Evolutionary conservation across 1,140 invertebrate genomes (phyloP).

Genomic region (Temnothorax longispinosus): DNA sequence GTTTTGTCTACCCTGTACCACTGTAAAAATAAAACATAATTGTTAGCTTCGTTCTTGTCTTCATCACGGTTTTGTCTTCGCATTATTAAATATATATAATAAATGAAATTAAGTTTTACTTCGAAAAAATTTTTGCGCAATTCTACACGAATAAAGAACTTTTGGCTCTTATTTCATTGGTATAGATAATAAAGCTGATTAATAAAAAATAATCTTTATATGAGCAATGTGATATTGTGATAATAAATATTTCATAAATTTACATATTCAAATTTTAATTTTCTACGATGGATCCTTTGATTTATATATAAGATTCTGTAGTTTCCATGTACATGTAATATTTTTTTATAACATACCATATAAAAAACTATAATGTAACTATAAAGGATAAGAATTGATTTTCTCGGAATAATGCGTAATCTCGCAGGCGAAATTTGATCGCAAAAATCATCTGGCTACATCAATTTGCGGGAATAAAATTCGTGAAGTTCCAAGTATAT

Average conservation of each 20-base stretch:
- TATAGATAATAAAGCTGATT: background rate
- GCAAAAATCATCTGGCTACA: slow-evolving; percentile 44
- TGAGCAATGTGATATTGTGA: no score
- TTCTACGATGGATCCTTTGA: background rate
- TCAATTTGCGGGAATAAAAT: slow-evolving; percentile 62
- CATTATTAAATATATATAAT: background rate
- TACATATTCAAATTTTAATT: background rate
- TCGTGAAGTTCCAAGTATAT: slow-evolving; percentile 39
- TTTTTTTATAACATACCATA: background rate
- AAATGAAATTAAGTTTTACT: background rate
- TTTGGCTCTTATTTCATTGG: background rate
- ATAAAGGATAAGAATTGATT: slow-evolving; percentile 31
- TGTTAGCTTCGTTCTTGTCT: background rate
- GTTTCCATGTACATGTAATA: background rate
- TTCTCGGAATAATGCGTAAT: slow-evolving; percentile 24
- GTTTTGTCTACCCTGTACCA: slow-evolving; percentile 86
- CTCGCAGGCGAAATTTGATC: slow-evolving; percentile 5
- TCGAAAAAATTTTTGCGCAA: background rate
- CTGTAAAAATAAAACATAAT: slow-evolving; percentile 75
- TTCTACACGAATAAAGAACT: background rate
- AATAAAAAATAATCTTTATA: background rate
- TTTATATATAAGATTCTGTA: background rate
- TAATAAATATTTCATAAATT: background rate
- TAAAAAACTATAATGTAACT: background rate
- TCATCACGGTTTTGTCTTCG: background rate